These are phyloP conservation scores for Protomyctophum bolini DNA, from an alignment of 2,113 vertebrate species.

Conservation along the genomic window DNA sequence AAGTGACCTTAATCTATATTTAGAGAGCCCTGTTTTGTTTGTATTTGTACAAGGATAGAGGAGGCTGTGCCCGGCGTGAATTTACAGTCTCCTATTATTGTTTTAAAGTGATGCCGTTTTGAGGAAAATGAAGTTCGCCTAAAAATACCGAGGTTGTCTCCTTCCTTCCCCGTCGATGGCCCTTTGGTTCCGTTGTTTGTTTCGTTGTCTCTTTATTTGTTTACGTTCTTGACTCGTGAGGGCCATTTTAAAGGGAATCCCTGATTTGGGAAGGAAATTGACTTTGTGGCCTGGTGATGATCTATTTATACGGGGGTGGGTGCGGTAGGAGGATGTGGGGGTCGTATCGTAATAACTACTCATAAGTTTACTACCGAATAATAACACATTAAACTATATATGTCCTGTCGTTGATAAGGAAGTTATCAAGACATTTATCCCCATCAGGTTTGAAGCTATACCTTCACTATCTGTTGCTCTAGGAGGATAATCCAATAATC, in stretches of 20 bases:
- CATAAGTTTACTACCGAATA: too few relatives aligned
- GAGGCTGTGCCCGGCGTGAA: too few relatives aligned
- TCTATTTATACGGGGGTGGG: too few relatives aligned
- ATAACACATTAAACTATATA: background rate
- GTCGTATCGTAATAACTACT: background rate
- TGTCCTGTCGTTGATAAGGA: background rate
- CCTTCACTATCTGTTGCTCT: conserved; percentile 48
- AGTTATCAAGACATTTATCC: conserved; percentile 42
- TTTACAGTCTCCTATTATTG: background rate
- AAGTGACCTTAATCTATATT: too few relatives aligned
- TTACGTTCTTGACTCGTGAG: background rate
- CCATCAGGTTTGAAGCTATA: conserved; percentile 15
- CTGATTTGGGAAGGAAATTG: conserved; percentile 33
- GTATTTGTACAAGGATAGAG: too few relatives aligned
- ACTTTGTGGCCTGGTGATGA: conserved; percentile 60
- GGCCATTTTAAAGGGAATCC: conserved; percentile 1
- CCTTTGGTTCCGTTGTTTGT: background rate
- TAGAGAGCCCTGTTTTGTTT: too few relatives aligned
- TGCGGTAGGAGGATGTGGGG: background rate
- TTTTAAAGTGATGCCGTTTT: conserved; percentile 36
- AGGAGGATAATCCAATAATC: conserved; percentile 68
- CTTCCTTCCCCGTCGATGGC: background rate
- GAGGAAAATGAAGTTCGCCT: conserved; percentile 17
- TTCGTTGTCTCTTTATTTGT: background rate
- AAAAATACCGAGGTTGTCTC: background rate